These are phyloP conservation scores for Acanthurus leucopareius DNA, from an alignment of 2,797 vertebrate species.

Conservation along the genomic window DNA sequence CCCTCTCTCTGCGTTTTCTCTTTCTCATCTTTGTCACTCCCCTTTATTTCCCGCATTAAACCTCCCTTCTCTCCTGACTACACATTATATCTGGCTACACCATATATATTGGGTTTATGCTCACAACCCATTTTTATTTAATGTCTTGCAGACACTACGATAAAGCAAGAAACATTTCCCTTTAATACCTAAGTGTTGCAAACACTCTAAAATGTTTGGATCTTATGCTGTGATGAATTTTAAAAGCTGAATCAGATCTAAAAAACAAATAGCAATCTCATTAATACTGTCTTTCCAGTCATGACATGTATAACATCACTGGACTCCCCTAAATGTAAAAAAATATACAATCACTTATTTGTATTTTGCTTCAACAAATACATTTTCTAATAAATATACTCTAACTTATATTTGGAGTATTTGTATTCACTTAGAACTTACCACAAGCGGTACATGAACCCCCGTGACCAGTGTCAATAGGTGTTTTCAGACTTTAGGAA, in stretches of 20 bases:
- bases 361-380: not conserved
- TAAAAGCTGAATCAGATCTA: not conserved
- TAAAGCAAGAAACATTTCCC: constrained; percentile 1
- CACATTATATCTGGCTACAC: too few species aligned
- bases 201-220: not conserved
- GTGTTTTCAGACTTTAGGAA: too few species aligned
- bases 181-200: not conserved
- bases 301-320: not conserved
- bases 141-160: not conserved
- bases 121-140: not conserved
- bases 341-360: not conserved
- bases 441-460: too few species aligned
- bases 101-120: too few species aligned
- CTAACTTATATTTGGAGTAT: too few species aligned
- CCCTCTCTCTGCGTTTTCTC: constrained; percentile 40
- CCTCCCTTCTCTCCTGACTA: constrained; percentile 17
- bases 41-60: constrained; percentile 17
- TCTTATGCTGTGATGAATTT: not conserved
- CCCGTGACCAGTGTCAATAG: too few species aligned
- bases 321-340: not conserved
- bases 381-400: not conserved
- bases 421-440: too few species aligned
- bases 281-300: not conserved
- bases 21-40: constrained; percentile 43
- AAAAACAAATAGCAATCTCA: not conserved